Percentiles rank a stretch among this genome's conserved stretches.
These are phyloP conservation scores for Discoglossus pictus DNA, from an alignment of 2,797 vertebrate genomes.

Conservation along the genomic window DNA sequence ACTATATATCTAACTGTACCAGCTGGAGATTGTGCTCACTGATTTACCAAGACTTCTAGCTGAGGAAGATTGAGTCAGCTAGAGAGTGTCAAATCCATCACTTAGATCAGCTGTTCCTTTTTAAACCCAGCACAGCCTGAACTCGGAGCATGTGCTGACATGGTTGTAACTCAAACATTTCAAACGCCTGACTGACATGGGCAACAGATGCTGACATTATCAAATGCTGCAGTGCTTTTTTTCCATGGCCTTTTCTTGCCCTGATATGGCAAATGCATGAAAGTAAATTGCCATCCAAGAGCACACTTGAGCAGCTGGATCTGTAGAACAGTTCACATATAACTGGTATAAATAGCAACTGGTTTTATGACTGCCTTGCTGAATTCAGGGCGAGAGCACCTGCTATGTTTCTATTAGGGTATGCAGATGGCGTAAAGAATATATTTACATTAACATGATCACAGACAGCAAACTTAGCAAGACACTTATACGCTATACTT, in stretches of 20 bases:
- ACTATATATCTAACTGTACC: no score
- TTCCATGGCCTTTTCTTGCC: conserved; percentile 84
- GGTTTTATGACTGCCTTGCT: conserved; percentile 71
- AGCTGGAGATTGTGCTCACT: not conserved
- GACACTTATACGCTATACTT: conserved; percentile 50
- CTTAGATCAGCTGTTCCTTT: conserved; percentile 76
- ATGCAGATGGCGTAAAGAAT: conserved; percentile 57
- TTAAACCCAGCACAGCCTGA: conserved; percentile 71
- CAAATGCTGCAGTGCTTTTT: conserved; percentile 87
- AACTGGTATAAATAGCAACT: conserved; percentile 87
- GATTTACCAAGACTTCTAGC: conserved; percentile 58
- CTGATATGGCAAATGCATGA: conserved; percentile 92
- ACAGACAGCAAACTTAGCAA: conserved; percentile 51
- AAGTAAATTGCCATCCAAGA: conserved; percentile 75
- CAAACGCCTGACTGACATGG: conserved; percentile 88
- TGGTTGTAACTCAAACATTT: conserved; percentile 77
- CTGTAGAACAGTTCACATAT: conserved; percentile 71
- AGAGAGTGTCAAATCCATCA: conserved; percentile 75
- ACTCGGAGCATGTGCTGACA: conserved; percentile 81
- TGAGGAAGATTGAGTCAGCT: conserved; percentile 67
- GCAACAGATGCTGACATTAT: conserved; percentile 99
- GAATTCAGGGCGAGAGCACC: conserved; percentile 78
- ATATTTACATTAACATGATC: conserved; percentile 61
- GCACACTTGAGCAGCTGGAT: conserved; percentile 80
- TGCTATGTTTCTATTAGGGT: conserved; percentile 66